Conservation (phyloP, 2,113 vertebrate species). For the Isurus oxyrinchus region DNA sequence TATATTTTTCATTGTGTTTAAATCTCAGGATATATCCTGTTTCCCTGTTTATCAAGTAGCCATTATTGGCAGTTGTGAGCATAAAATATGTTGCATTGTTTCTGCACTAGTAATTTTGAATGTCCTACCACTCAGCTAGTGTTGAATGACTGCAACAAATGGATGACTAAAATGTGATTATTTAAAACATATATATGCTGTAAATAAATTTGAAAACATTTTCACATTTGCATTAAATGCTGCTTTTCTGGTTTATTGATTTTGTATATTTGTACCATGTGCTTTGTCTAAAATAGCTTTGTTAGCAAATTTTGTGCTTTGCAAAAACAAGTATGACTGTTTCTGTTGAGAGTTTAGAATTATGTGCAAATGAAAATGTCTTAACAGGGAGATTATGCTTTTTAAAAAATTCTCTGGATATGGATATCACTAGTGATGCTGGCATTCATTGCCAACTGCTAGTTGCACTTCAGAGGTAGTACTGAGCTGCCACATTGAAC, state of each 20-base stretch:
- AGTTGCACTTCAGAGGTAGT: background rate
- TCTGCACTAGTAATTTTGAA: conserved; percentile 26
- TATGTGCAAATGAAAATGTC: background rate
- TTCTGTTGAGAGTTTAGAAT: background rate
- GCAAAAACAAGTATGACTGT: background rate
- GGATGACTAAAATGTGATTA: conserved; percentile 34
- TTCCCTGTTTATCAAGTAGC: conserved; percentile 32
- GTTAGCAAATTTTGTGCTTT: background rate
- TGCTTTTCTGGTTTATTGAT: conserved; percentile 19
- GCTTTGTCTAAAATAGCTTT: background rate
- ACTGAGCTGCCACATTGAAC: background rate
- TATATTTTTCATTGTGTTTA: conserved; percentile 33
- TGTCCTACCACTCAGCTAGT: background rate
- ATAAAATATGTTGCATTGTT: conserved; percentile 14
- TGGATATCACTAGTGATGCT: background rate
- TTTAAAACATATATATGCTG: conserved; percentile 18
- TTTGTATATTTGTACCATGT: background rate
- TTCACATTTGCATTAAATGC: conserved; percentile 25
- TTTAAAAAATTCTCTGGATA: background rate
- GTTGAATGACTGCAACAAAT: conserved; percentile 34
- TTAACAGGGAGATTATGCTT: background rate
- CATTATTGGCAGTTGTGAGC: background rate
- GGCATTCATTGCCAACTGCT: background rate
- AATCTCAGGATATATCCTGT: conserved; percentile 20
- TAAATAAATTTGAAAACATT: conserved; percentile 34